These are phyloP conservation scores for Dascyllus trimaculatus DNA, from an alignment of 2,113 vertebrate species.

Conservation along the genomic window DNA sequence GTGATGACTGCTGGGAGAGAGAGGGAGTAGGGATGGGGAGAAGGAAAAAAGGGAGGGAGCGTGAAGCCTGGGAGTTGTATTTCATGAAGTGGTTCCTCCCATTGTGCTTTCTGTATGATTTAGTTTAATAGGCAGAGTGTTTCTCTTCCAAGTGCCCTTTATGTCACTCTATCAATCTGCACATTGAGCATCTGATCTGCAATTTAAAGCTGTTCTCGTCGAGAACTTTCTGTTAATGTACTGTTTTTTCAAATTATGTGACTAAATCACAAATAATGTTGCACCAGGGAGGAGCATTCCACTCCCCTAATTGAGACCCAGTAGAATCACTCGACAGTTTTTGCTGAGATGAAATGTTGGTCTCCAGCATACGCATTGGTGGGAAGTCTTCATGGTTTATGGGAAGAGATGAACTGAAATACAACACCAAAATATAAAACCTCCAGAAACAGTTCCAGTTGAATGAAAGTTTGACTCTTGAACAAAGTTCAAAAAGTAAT, in stretches of 20 bases:
- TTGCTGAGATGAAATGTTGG: constrained; percentile 47
- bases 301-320: constrained; percentile 56
- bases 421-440: constrained; percentile 22
- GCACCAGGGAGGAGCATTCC: constrained; percentile 41
- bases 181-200: constrained; percentile 67
- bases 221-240: constrained; percentile 42
- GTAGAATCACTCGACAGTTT: constrained; percentile 15
- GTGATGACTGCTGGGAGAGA: constrained; percentile 67
- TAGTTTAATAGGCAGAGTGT: constrained; percentile 62
- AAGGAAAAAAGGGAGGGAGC: constrained; percentile 22
- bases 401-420: constrained; percentile 43
- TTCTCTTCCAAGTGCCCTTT: constrained; percentile 60
- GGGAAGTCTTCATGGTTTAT: constrained; percentile 47
- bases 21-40: constrained; percentile 15
- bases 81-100: constrained; percentile 73
- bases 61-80: constrained; percentile 67
- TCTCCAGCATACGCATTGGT: constrained; percentile 22
- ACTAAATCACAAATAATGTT: constrained; percentile 57
- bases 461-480: constrained; percentile 1
- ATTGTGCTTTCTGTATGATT: constrained; percentile 74
- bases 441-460: background rate
- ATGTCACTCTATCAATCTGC: constrained; percentile 71
- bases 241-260: constrained; percentile 37
- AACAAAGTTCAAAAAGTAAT: background rate
- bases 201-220: constrained; percentile 48